Conservation (phyloP, 2,113 vertebrate species). For the Mirounga angustirostris region DNA sequence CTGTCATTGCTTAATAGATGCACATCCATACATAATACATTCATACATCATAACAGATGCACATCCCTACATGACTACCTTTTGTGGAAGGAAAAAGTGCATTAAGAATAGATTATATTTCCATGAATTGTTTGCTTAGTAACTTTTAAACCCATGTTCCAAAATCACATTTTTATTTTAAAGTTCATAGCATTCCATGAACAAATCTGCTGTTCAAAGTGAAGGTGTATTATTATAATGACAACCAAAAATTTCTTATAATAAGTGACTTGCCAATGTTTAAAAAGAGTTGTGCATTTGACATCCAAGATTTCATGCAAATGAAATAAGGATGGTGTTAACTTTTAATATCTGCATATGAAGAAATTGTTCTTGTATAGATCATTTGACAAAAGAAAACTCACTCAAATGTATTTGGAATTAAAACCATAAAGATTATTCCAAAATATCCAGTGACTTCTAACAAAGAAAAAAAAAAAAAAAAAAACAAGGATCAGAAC, state of each 20-base stretch:
- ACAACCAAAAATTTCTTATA: neutral
- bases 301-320: neutral
- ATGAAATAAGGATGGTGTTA: neutral
- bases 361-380: neutral
- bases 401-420: neutral
- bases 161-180: neutral
- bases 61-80: neutral
- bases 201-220: neutral
- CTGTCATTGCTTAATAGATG: neutral
- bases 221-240: neutral
- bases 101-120: neutral
- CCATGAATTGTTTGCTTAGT: neutral
- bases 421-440: neutral
- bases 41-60: neutral
- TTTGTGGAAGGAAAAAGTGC: neutral
- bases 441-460: neutral
- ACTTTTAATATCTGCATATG: neutral
- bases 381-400: neutral
- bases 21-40: neutral
- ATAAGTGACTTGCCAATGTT: neutral
- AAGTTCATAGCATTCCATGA: neutral
- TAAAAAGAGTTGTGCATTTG: neutral
- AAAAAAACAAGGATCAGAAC: neutral
- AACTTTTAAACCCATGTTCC: neutral
- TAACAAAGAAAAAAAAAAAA: neutral